These are phyloP conservation scores for Oryzias javanicus DNA, from an alignment of 2,113 vertebrate genomes.

Conservation along the genomic window DNA sequence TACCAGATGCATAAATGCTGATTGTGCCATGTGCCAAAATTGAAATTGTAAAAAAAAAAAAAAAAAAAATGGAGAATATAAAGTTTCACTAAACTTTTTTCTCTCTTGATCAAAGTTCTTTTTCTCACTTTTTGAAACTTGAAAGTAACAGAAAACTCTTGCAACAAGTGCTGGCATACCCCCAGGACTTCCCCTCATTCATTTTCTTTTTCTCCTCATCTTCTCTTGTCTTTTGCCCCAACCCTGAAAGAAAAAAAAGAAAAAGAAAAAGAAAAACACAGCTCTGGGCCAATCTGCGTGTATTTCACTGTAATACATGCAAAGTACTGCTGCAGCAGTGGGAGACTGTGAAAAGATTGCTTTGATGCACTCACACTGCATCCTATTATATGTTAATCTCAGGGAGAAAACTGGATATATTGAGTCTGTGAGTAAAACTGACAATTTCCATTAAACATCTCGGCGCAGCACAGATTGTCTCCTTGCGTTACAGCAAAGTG, in stretches of 20 bases:
- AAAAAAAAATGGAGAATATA: conserved; percentile 76
- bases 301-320: conserved; percentile 72
- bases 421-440: conserved; percentile 62
- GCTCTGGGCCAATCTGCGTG: conserved; percentile 64
- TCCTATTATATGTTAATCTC: conserved; percentile 64
- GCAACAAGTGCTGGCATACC: conserved; percentile 50
- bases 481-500: neutral
- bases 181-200: conserved; percentile 46
- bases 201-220: conserved; percentile 9
- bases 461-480: conserved; percentile 28
- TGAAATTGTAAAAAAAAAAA: conserved; percentile 82
- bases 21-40: conserved; percentile 87
- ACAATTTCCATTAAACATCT: conserved; percentile 56
- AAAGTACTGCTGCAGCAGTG: conserved; percentile 59
- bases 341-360: conserved; percentile 62
- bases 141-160: conserved; percentile 53
- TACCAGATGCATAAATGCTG: conserved; percentile 84
- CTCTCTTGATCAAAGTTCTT: conserved; percentile 59
- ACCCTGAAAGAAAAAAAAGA: conserved; percentile 69
- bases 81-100: conserved; percentile 74
- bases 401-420: conserved; percentile 47
- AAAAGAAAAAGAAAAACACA: conserved; percentile 50
- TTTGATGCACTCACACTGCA: conserved; percentile 59
- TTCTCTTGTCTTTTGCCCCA: conserved; percentile 46
- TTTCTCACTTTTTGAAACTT: conserved; percentile 50